phyloP scores from a whole-genome alignment of 1,140 invertebrate genomes.

The Drosophila littoralis region DNA sequence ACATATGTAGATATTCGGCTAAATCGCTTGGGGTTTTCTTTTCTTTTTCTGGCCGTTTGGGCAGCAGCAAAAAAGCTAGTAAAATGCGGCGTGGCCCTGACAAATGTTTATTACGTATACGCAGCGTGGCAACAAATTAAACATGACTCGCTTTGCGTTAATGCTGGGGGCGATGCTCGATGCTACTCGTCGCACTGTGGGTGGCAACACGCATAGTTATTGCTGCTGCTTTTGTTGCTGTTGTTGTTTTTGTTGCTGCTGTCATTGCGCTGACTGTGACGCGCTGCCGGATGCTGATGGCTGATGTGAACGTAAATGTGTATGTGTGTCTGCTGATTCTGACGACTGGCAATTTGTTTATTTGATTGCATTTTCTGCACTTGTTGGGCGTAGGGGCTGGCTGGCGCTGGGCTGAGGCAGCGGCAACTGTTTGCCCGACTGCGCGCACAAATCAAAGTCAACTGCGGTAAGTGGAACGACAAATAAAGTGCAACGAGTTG shows the following conservation, averaged over 20 bases:
- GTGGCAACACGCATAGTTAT: too few relatives aligned
- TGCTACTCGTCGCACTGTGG: not conserved
- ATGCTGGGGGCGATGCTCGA: slow-evolving; percentile 13
- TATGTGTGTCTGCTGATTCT: slow-evolving; percentile 22
- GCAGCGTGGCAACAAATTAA: slow-evolving; percentile 49
- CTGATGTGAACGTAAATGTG: slow-evolving; percentile 14
- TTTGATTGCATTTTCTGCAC: slow-evolving; percentile 51
- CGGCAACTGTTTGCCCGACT: slow-evolving; percentile 34
- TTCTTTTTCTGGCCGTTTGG: not conserved
- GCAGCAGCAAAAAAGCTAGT: not conserved
- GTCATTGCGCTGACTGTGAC: not conserved
- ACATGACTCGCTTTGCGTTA: slow-evolving; percentile 34
- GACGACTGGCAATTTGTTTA: slow-evolving; percentile 58
- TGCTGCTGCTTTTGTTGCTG: not conserved
- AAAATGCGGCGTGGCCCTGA: slow-evolving; percentile 25
- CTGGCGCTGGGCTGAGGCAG: not conserved
- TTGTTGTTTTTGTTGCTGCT: slow-evolving; percentile 8
- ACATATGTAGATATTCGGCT: not conserved
- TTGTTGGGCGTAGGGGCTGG: not conserved
- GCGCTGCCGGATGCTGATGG: slow-evolving; percentile 1
- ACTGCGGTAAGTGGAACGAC: slow-evolving; percentile 56
- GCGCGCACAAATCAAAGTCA: slow-evolving; percentile 56
- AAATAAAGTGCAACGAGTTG: slow-evolving; percentile 44
- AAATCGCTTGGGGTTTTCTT: not conserved
- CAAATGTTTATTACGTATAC: slow-evolving; percentile 50